A percentile compares a stretch with the other conserved stretches of the same genome.
These are phyloP conservation scores for Hyalella azteca DNA, from an alignment of 2,888 invertebrate species.

Conservation along the genomic window DNA sequence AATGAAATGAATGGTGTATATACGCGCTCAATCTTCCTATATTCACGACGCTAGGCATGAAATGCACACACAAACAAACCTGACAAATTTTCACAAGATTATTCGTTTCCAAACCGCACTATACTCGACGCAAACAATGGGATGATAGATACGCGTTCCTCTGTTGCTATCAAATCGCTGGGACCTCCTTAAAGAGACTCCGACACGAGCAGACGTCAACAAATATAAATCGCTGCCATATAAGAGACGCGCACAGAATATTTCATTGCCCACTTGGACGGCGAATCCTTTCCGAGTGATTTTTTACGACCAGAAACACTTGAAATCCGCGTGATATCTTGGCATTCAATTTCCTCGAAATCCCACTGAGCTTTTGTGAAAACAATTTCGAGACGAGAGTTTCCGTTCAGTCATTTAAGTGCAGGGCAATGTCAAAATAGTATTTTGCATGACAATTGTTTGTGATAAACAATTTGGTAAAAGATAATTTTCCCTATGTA, in stretches of 20 bases:
- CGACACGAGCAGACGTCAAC: not conserved
- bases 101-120: not conserved
- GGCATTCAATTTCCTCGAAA: not conserved
- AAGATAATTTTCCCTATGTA: not conserved
- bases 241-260: conserved; percentile 26
- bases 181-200: conserved; percentile 10
- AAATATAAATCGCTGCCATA: conserved; percentile 25
- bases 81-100: not conserved
- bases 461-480: not conserved
- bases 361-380: no score
- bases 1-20: no score
- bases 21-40: no score
- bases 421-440: not conserved
- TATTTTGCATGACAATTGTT: not conserved
- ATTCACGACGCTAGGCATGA: not conserved
- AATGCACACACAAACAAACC: not conserved
- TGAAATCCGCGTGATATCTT: conserved; percentile 22
- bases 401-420: conserved; percentile 6
- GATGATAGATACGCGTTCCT: no score
- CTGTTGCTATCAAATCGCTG: no score
- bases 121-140: not conserved
- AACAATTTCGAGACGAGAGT: not conserved
- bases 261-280: not conserved
- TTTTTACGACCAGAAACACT: conserved; percentile 25
- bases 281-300: conserved; percentile 18